Evolutionary conservation across 1,140 invertebrate genomes (phyloP).

Genomic region (Dendroctonus valens): DNA sequence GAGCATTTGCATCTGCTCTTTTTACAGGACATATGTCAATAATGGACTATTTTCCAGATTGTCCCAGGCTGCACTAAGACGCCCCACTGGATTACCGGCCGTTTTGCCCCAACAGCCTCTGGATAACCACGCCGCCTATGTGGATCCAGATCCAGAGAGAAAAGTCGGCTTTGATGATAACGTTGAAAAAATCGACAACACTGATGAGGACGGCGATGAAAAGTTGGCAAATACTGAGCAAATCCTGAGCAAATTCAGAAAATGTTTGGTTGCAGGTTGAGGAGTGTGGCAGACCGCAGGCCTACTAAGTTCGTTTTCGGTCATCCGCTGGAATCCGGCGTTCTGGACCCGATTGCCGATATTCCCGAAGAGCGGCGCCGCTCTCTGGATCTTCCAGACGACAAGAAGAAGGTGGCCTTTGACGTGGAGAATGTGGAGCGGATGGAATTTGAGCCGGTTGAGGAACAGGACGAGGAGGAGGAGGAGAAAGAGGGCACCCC

Average conservation of each 20-base stretch:
- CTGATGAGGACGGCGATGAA: slow-evolving; percentile 7
- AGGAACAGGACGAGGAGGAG: slow-evolving; percentile 11
- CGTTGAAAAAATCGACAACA: slow-evolving; percentile 15
- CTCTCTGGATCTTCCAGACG: not conserved
- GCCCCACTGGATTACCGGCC: slow-evolving; percentile 18
- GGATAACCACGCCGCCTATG: too few species aligned
- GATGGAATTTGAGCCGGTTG: slow-evolving; percentile 42
- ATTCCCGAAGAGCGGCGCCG: slow-evolving; percentile 11
- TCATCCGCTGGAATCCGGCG: slow-evolving; percentile 22
- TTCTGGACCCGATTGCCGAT: slow-evolving; percentile 16
- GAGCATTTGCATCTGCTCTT: not conserved
- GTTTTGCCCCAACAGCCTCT: too few species aligned
- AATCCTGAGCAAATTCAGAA: not conserved
- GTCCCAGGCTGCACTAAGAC: slow-evolving; percentile 1
- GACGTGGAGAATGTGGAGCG: slow-evolving; percentile 42
- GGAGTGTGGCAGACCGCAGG: slow-evolving; percentile 27
- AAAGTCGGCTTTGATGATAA: slow-evolving; percentile 22
- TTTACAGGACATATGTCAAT: not conserved
- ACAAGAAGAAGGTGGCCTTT: slow-evolving; percentile 45
- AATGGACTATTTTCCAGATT: slow-evolving; percentile 4
- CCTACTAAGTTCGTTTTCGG: slow-evolving; percentile 32
- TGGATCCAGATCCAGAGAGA: slow-evolving; percentile 1
- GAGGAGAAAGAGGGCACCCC: not conserved
- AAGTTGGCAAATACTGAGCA: not conserved
- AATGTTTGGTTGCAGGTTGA: slow-evolving; percentile 9